Base-by-base conservation (phyloP, 2,113 vertebrate genomes). In the Prinia subflava region DNA sequence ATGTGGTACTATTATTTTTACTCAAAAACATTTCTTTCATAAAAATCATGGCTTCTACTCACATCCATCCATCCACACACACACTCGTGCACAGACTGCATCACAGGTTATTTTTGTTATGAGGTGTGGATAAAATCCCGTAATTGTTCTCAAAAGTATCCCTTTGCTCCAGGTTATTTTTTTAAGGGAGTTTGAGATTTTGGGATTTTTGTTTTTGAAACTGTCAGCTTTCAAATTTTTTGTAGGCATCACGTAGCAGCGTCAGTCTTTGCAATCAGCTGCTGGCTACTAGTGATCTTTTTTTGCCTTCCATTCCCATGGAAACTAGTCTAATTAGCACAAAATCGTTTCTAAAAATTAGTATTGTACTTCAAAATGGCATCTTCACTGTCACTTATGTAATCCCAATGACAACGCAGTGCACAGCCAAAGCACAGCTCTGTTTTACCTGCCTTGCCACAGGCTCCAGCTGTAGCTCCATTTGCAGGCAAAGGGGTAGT, bases 281-380 rank as follows among this genome's bases (percentile, higher is more conserved):
- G 47, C 75, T 91, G 95, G 75, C 95, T 92, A 90, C 76, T 83
- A 76, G 59, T 3, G 1, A 46, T 87, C 21, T 41, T 71, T 65
- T 81, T 78, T 83, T 73, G 41, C 60, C 33, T 93, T 78, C 13
- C 42, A 86, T 95, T 95, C 75, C 95, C 90, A 87, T 95, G 94
- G 92, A 93, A 96, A 95, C 94, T 11, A 23, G 39, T 70, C 85
- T 86, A 86, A 95, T 93, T 83, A 93, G 67, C 75, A 74, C 28
- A n/a, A 69, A 94, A 67, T 31, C 0, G 0, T 91, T 95, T 90
- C 92, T 91, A 63, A 91, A 96, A 95, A 83, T 81, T 83, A 80
- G 47, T 69, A 28, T 56, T 90, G 30, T 92, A 46, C 86, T 91
- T 92, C 80, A 80, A 94, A 97, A 67, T 63, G 59, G 35, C 25